phyloP scores from a whole-genome alignment of 2,797 vertebrate genomes.

The Parotocinclus haroldoi region DNA sequence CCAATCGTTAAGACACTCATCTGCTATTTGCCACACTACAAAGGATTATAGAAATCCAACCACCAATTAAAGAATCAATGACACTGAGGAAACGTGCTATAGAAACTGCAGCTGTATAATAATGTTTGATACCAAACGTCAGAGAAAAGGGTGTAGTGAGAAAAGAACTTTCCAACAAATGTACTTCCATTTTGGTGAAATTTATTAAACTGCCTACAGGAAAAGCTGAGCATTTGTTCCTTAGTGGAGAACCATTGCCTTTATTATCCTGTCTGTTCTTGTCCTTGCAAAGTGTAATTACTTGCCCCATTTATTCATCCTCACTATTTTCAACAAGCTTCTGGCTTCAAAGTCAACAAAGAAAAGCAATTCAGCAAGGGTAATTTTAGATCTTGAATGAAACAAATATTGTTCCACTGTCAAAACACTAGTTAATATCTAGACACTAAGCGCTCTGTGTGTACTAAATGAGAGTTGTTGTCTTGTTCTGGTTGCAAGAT shows the following conservation, averaged over 20 bases:
- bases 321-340: slow-evolving; percentile 7
- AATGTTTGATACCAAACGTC: too few relatives aligned
- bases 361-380: slow-evolving; percentile 10
- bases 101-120: too few relatives aligned
- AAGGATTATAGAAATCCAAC: too few relatives aligned
- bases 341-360: slow-evolving; percentile 14
- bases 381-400: slow-evolving; percentile 9
- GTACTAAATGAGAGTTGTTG: slow-evolving; percentile 1
- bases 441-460: neutral
- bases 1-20: too few relatives aligned
- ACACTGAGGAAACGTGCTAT: too few relatives aligned
- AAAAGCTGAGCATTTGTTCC: slow-evolving; percentile 9
- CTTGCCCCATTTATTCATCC: slow-evolving; percentile 21
- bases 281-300: slow-evolving; percentile 25
- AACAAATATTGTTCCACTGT: slow-evolving; percentile 26
- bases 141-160: neutral
- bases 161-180: too few relatives aligned
- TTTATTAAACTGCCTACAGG: neutral
- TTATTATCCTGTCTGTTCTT: slow-evolving; percentile 33
- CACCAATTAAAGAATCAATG: too few relatives aligned
- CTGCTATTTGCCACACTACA: too few relatives aligned
- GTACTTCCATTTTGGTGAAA: neutral
- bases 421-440: slow-evolving; percentile 20
- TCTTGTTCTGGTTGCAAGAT: too few relatives aligned
- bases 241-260: slow-evolving; percentile 12